phyloP scores from a whole-genome alignment of 2,113 vertebrate genomes.

The Macroglossus sobrinus region DNA sequence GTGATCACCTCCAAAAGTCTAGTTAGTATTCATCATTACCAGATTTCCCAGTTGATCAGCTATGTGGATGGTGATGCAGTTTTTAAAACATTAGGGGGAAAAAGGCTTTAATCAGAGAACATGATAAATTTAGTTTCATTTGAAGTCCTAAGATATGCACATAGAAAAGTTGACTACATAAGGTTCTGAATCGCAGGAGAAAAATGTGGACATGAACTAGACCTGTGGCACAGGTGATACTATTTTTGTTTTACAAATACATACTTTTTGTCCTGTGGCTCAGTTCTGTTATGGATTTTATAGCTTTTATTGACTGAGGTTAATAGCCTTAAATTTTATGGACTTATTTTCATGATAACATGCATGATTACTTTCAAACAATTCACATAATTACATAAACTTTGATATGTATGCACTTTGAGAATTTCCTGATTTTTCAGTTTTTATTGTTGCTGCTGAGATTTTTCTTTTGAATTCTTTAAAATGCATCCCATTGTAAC shows the following conservation, averaged over 20 bases:
- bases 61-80: neutral
- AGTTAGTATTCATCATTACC: neutral
- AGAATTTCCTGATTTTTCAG: neutral
- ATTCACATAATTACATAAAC: neutral
- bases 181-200: neutral
- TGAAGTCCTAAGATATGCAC: neutral
- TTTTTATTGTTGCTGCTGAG: neutral
- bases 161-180: neutral
- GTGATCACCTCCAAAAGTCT: neutral
- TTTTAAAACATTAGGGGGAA: neutral
- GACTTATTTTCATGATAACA: neutral
- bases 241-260: neutral
- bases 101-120: neutral
- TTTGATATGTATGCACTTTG: neutral
- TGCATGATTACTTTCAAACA: neutral
- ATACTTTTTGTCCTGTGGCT: neutral
- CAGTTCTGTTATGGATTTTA: neutral
- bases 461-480: neutral
- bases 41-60: neutral
- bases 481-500: neutral
- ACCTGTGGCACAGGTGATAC: neutral
- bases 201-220: neutral
- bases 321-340: neutral
- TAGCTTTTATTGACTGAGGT: neutral
- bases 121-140: neutral